Percentiles rank a stretch among this genome's conserved stretches.
These are phyloP conservation scores for Heterohyrax brucei DNA, from an alignment of 2,797 vertebrate genomes.

Conservation along the genomic window DNA sequence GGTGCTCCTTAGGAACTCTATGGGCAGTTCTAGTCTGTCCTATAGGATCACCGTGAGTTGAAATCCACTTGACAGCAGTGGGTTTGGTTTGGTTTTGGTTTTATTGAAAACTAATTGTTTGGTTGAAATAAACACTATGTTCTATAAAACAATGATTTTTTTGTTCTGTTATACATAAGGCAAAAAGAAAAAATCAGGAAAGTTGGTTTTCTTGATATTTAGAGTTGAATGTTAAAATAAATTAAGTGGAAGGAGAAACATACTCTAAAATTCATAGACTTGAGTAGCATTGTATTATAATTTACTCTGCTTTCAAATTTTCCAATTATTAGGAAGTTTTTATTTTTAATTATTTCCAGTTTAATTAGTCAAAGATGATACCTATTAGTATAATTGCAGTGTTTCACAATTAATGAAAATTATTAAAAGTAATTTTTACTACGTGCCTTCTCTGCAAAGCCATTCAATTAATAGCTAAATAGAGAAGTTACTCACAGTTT, in stretches of 20 bases:
- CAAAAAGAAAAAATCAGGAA: background rate
- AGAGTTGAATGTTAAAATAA: slow-evolving; percentile 21
- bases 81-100: too few species aligned
- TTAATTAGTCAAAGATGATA: slow-evolving; percentile 69
- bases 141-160: slow-evolving; percentile 9
- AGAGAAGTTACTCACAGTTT: slow-evolving; percentile 48
- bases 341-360: slow-evolving; percentile 73
- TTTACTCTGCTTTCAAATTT: slow-evolving; percentile 55
- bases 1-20: too few species aligned
- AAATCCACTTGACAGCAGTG: too few species aligned
- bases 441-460: slow-evolving; percentile 42
- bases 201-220: background rate
- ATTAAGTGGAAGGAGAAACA: background rate
- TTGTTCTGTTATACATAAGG: background rate
- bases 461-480: slow-evolving; percentile 75
- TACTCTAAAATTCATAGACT: slow-evolving; percentile 22
- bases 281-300: background rate
- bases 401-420: slow-evolving; percentile 76
- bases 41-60: too few species aligned
- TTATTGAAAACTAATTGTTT: slow-evolving; percentile 37
- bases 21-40: too few species aligned
- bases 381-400: slow-evolving; percentile 60
- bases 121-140: background rate
- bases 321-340: slow-evolving; percentile 50
- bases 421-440: slow-evolving; percentile 76